Percentiles rank a stretch among this genome's conserved stretches.
These are phyloP conservation scores for Listronotus oregonensis DNA, from an alignment of 1,140 invertebrate genomes.

Conservation along the genomic window DNA sequence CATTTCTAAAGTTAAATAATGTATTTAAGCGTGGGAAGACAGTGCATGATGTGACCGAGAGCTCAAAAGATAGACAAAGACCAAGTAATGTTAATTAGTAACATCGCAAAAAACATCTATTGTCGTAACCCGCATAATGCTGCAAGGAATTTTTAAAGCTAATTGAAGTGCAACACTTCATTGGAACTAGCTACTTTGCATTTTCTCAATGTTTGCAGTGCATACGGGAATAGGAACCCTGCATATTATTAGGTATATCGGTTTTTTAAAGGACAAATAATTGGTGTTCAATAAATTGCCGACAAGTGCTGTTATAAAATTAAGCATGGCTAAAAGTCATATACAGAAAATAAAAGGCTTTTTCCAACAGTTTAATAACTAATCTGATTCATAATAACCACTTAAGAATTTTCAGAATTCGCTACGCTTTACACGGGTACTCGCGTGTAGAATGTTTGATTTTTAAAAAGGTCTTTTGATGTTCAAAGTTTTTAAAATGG, in stretches of 20 bases:
- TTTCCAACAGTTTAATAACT: too few relatives aligned
- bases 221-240: constrained; percentile 2
- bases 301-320: too few relatives aligned
- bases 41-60: not conserved
- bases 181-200: constrained; percentile 3
- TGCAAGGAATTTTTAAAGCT: constrained; percentile 8
- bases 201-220: constrained; percentile 6
- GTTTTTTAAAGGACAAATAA: not conserved
- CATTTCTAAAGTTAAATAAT: too few relatives aligned
- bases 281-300: too few relatives aligned
- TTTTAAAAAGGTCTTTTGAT: too few relatives aligned
- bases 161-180: constrained; percentile 7
- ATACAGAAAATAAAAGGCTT: too few relatives aligned
- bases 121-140: constrained; percentile 3
- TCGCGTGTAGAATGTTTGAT: too few relatives aligned
- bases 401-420: too few relatives aligned
- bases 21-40: not conserved
- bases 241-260: not conserved
- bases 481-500: too few relatives aligned
- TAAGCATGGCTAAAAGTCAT: too few relatives aligned
- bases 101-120: constrained; percentile 7
- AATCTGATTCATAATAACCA: too few relatives aligned
- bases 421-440: too few relatives aligned
- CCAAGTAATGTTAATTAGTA: constrained; percentile 3
- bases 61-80: not conserved